These are phyloP conservation scores for Puffinus mauretanicus DNA, from an alignment of 2,113 vertebrate genomes.

Conservation along the genomic window DNA sequence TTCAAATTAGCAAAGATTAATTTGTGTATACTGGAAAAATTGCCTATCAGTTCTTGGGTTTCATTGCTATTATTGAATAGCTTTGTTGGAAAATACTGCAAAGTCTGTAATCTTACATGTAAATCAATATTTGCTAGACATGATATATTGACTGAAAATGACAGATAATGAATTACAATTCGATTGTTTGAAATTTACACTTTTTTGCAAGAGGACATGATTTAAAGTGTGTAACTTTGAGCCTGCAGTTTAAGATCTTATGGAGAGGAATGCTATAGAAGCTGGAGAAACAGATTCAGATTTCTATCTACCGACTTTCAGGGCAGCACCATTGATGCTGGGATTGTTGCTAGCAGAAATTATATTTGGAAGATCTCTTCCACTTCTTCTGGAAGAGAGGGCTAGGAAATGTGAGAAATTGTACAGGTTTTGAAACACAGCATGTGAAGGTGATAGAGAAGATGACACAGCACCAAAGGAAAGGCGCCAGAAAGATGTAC, in stretches of 20 bases:
- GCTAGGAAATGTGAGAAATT: background rate
- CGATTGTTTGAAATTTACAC: background rate
- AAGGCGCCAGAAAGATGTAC: background rate
- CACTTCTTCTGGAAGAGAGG: background rate
- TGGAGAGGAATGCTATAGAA: background rate
- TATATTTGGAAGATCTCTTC: background rate
- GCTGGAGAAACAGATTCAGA: background rate
- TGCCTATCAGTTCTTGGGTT: background rate
- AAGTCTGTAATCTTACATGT: background rate
- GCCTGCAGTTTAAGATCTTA: background rate
- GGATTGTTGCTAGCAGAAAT: background rate
- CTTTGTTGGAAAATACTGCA: background rate
- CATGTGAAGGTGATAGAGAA: background rate
- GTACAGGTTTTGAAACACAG: background rate
- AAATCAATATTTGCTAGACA: background rate
- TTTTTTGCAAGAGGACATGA: background rate
- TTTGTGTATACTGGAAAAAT: background rate
- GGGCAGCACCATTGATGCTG: background rate
- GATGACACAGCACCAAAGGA: background rate
- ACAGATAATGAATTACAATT: background rate
- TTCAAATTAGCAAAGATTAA: background rate
- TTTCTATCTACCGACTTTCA: background rate
- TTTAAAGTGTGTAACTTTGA: background rate
- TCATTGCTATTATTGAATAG: background rate
- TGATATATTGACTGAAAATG: background rate